A percentile compares a stretch with the other conserved stretches of the same genome.
These are phyloP conservation scores for Petrophora chlorosata DNA, from an alignment of 2,888 invertebrate genomes.

Conservation along the genomic window DNA sequence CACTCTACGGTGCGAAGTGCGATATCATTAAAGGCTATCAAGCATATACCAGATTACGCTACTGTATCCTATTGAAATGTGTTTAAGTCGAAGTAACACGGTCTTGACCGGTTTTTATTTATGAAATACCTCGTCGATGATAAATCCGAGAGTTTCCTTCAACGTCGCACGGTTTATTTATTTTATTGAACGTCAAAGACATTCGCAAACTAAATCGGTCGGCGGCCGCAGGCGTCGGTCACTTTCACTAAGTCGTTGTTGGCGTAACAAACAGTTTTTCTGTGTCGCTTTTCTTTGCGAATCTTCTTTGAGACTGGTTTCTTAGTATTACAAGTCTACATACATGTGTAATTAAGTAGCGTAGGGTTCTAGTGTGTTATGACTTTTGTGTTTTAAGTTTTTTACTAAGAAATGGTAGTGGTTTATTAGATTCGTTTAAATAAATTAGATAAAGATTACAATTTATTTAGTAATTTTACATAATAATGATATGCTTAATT, in stretches of 20 bases:
- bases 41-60: conserved; percentile 31
- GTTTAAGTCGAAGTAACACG: conserved; percentile 32
- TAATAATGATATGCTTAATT: no score
- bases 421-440: no score
- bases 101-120: conserved; percentile 38
- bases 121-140: conserved; percentile 31
- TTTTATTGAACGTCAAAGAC: conserved; percentile 32
- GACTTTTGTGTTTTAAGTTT: no score
- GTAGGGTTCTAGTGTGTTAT: no score
- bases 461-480: no score
- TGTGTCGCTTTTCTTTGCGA: conserved; percentile 60
- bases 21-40: conserved; percentile 26
- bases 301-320: conserved; percentile 38
- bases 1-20: background rate
- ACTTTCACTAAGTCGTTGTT: conserved; percentile 67
- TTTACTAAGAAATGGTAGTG: no score
- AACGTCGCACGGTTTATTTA: conserved; percentile 14
- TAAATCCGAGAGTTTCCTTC: conserved; percentile 12
- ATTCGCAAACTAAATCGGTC: conserved; percentile 54
- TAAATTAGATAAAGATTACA: no score
- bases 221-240: conserved; percentile 37
- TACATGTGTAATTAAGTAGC: no score
- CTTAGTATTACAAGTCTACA: no score
- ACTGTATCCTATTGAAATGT: conserved; percentile 30
- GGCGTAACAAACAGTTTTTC: conserved; percentile 65